phyloP scores from a whole-genome alignment of 2,113 vertebrate genomes.

The human region GRCh38 chr4:59514501-59515000 shows the following conservation, averaged over 20 bases:
- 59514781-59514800: not conserved
- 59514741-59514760: not conserved
- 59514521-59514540: not conserved
- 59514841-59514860: not conserved
- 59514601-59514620: rapidly evolving
- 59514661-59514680: not conserved
- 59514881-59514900: not conserved
- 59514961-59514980: not conserved
- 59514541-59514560: not conserved
- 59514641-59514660: not conserved
- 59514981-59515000: not conserved
- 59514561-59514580: not conserved
- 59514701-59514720: not conserved
- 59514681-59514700: not conserved
- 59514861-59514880: not conserved
- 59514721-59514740: not conserved
- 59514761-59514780: not conserved
- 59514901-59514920: not conserved
- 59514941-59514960: not conserved
- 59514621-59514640: not conserved
- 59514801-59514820: not conserved
- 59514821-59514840: not conserved
- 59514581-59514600: not conserved
- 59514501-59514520: not conserved
- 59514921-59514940: not conserved